phyloP scores from a whole-genome alignment of 2,797 vertebrate genomes.

The Botia almorhae region DNA sequence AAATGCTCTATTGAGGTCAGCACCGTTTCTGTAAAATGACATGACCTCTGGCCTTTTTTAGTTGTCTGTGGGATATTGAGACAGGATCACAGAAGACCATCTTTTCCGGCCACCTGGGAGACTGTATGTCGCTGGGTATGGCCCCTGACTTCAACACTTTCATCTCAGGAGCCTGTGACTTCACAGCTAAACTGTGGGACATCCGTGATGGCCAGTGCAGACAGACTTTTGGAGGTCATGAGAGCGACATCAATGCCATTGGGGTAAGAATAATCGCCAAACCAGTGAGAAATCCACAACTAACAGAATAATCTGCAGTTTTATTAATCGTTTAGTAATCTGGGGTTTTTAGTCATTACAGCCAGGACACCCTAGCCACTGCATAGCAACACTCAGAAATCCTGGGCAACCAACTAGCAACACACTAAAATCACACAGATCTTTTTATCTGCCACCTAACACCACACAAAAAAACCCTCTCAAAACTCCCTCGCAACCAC shows the following conservation, averaged over 20 bases:
- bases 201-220: constrained; percentile 89
- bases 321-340: too few species aligned
- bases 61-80: constrained; percentile 97
- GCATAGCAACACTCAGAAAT: too few species aligned
- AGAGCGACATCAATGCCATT: constrained; percentile 97
- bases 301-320: too few species aligned
- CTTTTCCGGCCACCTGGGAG: constrained; percentile 91
- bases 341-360: too few species aligned
- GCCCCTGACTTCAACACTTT: constrained; percentile 95
- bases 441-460: too few species aligned
- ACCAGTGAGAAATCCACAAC: too few species aligned
- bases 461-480: too few species aligned
- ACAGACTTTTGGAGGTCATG: constrained; percentile 93
- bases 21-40: background rate
- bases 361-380: too few species aligned
- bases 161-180: constrained; percentile 95
- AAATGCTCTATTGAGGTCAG: background rate
- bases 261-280: constrained; percentile 71
- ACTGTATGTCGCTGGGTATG: constrained; percentile 94
- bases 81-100: constrained; percentile 91
- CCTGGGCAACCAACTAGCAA: too few species aligned
- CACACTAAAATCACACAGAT: too few species aligned
- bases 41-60: constrained; percentile 60
- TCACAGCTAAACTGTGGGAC: constrained; percentile 96
- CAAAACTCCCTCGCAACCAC: too few species aligned